Base-by-base conservation (phyloP, 2,888 invertebrate species). In the Vanessa cardui region DNA sequence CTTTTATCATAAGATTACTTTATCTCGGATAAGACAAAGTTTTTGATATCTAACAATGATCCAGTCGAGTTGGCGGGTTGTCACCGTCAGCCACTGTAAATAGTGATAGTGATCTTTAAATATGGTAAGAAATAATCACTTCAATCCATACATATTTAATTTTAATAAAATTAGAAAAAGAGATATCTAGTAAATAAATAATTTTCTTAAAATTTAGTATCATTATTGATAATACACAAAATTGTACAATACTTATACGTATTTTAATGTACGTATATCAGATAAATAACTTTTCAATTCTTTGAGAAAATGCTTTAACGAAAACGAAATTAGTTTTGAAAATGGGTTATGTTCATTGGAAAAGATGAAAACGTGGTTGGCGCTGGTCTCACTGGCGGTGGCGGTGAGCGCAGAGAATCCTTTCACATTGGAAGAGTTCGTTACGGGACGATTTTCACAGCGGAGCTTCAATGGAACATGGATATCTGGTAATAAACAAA, bases 401-500 rank as follows among this genome's bases (percentile, higher is more conserved):
- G 73, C 76, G 16, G 83, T 81, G 46, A 77, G 80, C 16, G 89
- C 87, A 1, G 85, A 87, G 60, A 79, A 83, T n/a, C 88, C 90
- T 18, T 85, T 92, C 72, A 87, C 88, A 0, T 76, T 93, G n/a
- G 79, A 89, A 58, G 93, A 93, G 62, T 85, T 91, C 64, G 82
- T 92, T 16, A 74, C 78, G 5, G 87, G 88, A 47, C 80, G 82
- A 61, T 92, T 90, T 72, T 7, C 77, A 0, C 92, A 91, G 72
- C 83, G 87, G 60, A 88, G 90, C 1, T 95, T 94, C 81, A 94
- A 90, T 75, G 95, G 95, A 71, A 94, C 92, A 60, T 95, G 95
- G 95, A 94, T 95, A 72, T 93, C 95, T 77, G 95, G 95, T 95
- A 83, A 65, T 21, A 26, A 6, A 26, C 26, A 26, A 26, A 5